Conservation (phyloP, 2,113 vertebrate species). For the Misgurnus mizolepis region DNA sequence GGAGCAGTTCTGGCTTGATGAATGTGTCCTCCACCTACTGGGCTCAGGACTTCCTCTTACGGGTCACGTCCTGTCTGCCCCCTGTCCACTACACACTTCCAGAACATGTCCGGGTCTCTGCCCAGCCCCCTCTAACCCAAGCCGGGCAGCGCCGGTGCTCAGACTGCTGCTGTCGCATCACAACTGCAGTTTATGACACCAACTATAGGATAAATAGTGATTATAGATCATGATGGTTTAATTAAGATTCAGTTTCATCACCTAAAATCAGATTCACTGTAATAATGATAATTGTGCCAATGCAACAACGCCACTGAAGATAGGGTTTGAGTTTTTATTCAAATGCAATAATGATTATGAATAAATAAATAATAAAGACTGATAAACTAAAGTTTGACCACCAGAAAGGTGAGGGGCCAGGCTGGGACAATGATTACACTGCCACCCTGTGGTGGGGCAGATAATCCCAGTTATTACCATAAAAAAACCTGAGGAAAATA, state of each 20-base stretch:
- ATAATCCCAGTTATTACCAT: background rate
- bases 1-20: constrained; percentile 68
- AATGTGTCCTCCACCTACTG: constrained; percentile 70
- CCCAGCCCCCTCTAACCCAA: constrained; percentile 43
- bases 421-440: constrained; percentile 61
- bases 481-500: too few relatives aligned
- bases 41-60: constrained; percentile 67
- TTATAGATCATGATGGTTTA: background rate
- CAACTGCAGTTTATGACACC: constrained; percentile 49
- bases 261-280: background rate
- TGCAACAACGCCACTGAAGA: background rate
- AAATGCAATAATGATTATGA: background rate
- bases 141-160: constrained; percentile 64
- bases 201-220: constrained; percentile 37
- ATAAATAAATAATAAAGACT: background rate
- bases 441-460: constrained; percentile 67
- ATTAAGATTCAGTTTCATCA: background rate
- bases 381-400: constrained; percentile 35
- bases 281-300: background rate
- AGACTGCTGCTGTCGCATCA: constrained; percentile 25
- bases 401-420: background rate
- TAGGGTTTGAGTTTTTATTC: background rate
- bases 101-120: constrained; percentile 73
- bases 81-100: constrained; percentile 77
- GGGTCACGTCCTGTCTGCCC: constrained; percentile 78